These are phyloP conservation scores for Deroplatys truncata DNA, from an alignment of 2,888 invertebrate genomes.

Conservation along the genomic window DNA sequence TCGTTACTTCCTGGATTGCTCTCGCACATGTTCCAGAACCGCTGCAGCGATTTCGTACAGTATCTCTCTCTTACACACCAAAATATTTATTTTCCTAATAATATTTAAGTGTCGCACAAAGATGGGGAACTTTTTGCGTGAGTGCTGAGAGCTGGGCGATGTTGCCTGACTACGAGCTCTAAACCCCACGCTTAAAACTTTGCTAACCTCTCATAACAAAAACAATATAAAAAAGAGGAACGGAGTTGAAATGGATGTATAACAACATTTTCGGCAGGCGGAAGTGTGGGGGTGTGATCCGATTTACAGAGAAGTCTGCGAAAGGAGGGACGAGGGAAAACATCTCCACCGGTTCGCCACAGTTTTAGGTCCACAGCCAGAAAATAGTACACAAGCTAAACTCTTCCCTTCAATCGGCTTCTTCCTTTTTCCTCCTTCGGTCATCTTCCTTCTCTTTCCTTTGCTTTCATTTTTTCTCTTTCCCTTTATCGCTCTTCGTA, in stretches of 20 bases:
- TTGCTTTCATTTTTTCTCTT: not conserved
- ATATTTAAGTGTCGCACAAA: not conserved
- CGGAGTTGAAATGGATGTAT: not conserved
- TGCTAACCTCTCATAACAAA: not conserved
- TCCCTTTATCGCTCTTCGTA: not conserved
- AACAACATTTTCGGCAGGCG: not conserved
- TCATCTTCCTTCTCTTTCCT: too few relatives aligned
- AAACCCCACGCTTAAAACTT: not conserved
- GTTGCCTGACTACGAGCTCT: not conserved
- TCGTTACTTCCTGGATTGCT: too few relatives aligned
- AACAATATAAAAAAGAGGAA: not conserved
- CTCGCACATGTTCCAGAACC: too few relatives aligned
- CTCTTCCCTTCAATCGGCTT: not conserved
- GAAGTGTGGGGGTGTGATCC: not conserved
- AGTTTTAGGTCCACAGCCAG: not conserved
- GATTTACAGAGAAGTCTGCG: not conserved
- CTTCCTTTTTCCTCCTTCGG: not conserved
- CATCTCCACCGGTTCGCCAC: not conserved
- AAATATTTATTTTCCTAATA: not conserved
- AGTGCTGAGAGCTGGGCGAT: not conserved
- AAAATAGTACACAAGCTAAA: not conserved
- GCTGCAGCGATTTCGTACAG: too few relatives aligned
- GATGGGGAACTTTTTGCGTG: too few relatives aligned
- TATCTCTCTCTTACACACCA: not conserved
- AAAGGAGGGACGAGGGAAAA: not conserved